Base-by-base conservation (phyloP, 2,797 vertebrate genomes). In the Steatocranus sp. region DNA sequence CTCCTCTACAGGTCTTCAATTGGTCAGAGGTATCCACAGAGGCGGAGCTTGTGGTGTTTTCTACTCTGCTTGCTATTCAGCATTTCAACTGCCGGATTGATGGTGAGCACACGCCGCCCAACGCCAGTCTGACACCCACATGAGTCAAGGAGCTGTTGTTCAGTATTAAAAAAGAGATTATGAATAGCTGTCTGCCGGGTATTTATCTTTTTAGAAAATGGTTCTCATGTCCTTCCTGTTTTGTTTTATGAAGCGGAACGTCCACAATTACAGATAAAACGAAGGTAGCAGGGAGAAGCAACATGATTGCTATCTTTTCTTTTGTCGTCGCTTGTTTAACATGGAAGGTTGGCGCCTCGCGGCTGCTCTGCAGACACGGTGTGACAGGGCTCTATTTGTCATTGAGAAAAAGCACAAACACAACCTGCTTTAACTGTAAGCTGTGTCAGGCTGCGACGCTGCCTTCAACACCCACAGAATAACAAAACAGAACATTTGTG, bases 41-140 rank as follows among this genome's bases (percentile, higher is more conserved):
- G 97, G 93, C 96, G 97, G 93, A 98, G 98, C 89, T 80, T 98
- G 91, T 98, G 97, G 96, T 98, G 97, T 92, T 98, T 98, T 93
- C 93, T 98, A 91, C 94, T 98, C 88, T 97, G 97, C 86, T 94
- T 98, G 89, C 93, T 98, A 7, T 97, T 98, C 92, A 96, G 97
- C 89, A 89, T 97, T 87, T 96, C 97, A 68, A 96, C 97, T 43
- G 97, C 97, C 12, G 98, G 97, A 49, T 94, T 98, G 90, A 97
- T 97, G 90, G 98, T 98, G 89, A 98, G 97, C 96, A 15, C 8
- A 79, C 4, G 2, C 17, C 17, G 11, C 10, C n/a, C 30, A 53
- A 54, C 23, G 11, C 17, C 3, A 17, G 11, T 2, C 15, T 38
- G 32, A 68, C 18, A 27, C 34, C 36, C 17, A 46, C 18, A 75